Percentiles rank a stretch among this genome's conserved stretches.
These are phyloP conservation scores for Morpho achilles DNA, from an alignment of 2,888 invertebrate species.

Conservation along the genomic window DNA sequence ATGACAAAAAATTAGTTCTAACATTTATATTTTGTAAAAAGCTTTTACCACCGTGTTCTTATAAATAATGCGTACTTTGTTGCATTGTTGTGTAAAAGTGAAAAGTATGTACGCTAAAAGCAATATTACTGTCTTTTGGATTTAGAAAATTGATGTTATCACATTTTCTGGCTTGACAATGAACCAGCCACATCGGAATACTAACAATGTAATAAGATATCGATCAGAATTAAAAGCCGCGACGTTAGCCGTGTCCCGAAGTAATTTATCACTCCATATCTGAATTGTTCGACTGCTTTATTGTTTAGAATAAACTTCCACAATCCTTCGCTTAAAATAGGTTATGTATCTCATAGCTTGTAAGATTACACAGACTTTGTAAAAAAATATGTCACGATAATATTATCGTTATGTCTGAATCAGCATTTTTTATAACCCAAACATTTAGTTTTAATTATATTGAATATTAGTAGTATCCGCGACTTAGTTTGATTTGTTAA, in stretches of 20 bases:
- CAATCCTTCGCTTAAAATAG: neutral
- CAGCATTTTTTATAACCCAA: too few relatives aligned
- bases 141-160: constrained; percentile 37
- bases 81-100: constrained; percentile 38
- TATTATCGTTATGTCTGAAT: too few relatives aligned
- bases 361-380: neutral
- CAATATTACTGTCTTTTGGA: constrained; percentile 19
- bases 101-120: constrained; percentile 28
- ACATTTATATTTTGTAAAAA: too few relatives aligned
- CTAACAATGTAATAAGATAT: constrained; percentile 16
- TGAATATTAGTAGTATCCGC: too few relatives aligned
- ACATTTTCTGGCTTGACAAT: constrained; percentile 14
- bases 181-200: constrained; percentile 11
- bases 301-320: constrained; percentile 38
- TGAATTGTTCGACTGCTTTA: constrained; percentile 53
- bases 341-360: neutral
- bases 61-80: too few relatives aligned
- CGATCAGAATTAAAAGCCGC: constrained; percentile 45
- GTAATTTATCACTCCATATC: constrained; percentile 51
- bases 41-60: too few relatives aligned
- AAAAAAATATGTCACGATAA: too few relatives aligned
- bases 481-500: too few relatives aligned
- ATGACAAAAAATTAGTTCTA: too few relatives aligned
- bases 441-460: too few relatives aligned
- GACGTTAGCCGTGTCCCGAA: constrained; percentile 21